Percentiles rank a stretch among this genome's conserved stretches.
phyloP scores from a whole-genome alignment of 2,113 vertebrate genomes.

The Ptyas mucosa region DNA sequence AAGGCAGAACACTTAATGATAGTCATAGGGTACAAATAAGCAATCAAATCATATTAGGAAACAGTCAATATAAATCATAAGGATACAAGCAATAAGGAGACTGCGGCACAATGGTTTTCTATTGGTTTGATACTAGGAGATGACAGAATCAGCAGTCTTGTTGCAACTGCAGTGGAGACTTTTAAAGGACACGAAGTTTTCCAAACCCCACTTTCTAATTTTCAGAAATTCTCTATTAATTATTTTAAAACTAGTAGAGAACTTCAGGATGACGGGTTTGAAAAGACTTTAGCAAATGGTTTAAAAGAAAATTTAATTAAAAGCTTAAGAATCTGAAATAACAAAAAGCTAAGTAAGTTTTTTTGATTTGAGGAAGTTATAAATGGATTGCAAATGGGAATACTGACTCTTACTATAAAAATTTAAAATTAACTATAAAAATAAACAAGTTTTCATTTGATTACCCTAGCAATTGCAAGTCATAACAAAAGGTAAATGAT shows the following conservation, averaged over 20 bases:
- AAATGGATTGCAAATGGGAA: background rate
- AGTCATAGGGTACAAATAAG: no score
- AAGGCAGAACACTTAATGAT: no score
- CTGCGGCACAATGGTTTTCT: background rate
- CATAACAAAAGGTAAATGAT: background rate
- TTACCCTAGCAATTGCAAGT: background rate
- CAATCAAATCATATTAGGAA: no score
- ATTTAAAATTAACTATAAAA: background rate
- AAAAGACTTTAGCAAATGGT: background rate
- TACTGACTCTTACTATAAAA: background rate
- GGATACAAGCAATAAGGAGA: background rate
- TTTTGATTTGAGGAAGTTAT: background rate
- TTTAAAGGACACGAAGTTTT: background rate
- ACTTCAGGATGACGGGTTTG: background rate
- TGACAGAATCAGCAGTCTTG: background rate
- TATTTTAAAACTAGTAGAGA: background rate
- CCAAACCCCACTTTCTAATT: background rate
- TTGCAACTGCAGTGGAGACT: background rate
- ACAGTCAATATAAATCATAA: no score
- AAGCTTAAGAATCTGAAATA: background rate
- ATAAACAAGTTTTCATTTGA: background rate
- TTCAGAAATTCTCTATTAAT: background rate
- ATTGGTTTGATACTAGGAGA: background rate
- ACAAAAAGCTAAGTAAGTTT: background rate
- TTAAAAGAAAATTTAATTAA: background rate